A percentile compares a stretch with the other conserved stretches of the same genome.
Conservation (phyloP, 2,113 vertebrate species). For the Rallus limicola region DNA sequence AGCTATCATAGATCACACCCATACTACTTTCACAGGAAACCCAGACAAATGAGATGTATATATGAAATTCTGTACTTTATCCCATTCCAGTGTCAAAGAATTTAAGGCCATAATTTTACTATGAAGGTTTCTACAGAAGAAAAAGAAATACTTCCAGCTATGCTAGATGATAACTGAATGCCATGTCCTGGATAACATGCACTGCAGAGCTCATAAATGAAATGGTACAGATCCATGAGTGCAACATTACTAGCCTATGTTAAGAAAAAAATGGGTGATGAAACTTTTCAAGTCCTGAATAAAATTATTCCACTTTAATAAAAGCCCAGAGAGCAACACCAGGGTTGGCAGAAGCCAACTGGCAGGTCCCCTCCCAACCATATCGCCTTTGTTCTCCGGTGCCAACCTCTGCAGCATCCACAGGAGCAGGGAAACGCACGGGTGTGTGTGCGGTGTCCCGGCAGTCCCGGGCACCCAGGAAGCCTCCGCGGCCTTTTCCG, state of each 20-base stretch:
- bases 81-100: background rate
- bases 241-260: background rate
- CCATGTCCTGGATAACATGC: background rate
- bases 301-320: background rate
- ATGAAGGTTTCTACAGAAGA: background rate
- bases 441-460: background rate
- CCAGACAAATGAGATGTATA: background rate
- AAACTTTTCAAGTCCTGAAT: background rate
- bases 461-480: background rate
- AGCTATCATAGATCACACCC: background rate
- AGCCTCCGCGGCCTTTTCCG: background rate
- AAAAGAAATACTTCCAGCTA: background rate
- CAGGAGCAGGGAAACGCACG: background rate
- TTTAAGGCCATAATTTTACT: background rate
- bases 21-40: background rate
- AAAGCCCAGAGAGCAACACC: background rate
- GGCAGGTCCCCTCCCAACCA: background rate
- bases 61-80: background rate
- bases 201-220: background rate
- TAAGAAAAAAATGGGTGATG: background rate
- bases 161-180: background rate
- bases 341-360: rapidly evolving
- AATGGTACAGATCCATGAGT: background rate
- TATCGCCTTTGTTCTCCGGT: background rate
- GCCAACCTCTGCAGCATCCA: background rate